Evolutionary conservation across 2,888 invertebrate genomes (phyloP).

Genomic region (Cerastis rubricosa): DNA sequence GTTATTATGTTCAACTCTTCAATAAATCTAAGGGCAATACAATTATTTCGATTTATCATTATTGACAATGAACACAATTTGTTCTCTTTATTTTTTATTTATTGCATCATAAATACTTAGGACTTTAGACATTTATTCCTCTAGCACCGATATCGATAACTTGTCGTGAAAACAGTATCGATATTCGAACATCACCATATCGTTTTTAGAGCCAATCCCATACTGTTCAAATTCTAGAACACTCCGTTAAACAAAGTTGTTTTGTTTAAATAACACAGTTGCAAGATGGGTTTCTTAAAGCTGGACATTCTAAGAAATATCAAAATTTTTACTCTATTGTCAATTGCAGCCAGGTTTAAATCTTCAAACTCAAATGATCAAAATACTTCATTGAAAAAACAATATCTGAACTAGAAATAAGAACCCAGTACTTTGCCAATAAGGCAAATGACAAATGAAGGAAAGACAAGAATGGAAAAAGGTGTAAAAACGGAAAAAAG

Average conservation of each 20-base stretch:
- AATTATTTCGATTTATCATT: constrained; percentile 41
- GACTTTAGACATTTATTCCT: constrained; percentile 13
- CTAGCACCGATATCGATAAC: constrained; percentile 46
- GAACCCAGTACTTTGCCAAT: neutral
- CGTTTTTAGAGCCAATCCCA: neutral
- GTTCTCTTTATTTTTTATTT: constrained; percentile 23
- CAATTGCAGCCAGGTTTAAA: constrained; percentile 19
- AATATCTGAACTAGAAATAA: constrained; percentile 9
- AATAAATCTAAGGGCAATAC: constrained; percentile 41
- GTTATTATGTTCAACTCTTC: neutral
- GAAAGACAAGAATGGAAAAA: neutral
- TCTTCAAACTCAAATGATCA: neutral
- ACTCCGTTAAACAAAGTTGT: neutral
- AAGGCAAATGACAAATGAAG: neutral
- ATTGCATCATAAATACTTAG: constrained; percentile 38
- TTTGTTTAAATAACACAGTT: neutral
- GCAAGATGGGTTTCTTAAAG: neutral
- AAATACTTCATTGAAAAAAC: neutral
- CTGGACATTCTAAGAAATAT: neutral
- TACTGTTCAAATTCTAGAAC: neutral
- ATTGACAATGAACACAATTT: constrained; percentile 49
- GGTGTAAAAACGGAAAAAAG: neutral
- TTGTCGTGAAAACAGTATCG: neutral
- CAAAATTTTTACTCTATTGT: neutral
- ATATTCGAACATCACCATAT: constrained; percentile 3